A percentile compares a stretch with the other conserved stretches of the same genome.
phyloP scores from a whole-genome alignment of 2,888 invertebrate species.

The Macrophya annulata region DNA sequence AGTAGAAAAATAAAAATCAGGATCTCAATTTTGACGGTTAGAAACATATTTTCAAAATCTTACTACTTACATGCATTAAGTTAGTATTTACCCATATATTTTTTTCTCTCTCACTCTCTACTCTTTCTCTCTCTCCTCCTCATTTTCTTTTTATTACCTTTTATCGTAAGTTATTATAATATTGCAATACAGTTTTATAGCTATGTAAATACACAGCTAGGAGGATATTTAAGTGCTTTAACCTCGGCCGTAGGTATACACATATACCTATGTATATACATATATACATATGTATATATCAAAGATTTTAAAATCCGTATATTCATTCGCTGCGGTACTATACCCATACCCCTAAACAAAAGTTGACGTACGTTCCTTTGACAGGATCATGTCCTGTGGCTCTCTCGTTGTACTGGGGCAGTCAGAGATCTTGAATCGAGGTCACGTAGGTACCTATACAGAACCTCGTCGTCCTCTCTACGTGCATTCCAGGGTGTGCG shows the following conservation, averaged over 20 bases:
- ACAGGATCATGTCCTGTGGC: slow-evolving; percentile 50
- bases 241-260: background rate
- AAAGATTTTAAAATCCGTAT: background rate
- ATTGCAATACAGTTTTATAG: slow-evolving; percentile 10
- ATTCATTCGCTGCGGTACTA: background rate
- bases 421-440: slow-evolving; percentile 57
- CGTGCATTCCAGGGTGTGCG: slow-evolving; percentile 62
- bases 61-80: background rate
- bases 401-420: slow-evolving; percentile 44
- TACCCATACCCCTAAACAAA: background rate
- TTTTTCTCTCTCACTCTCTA: background rate
- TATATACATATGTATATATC: background rate
- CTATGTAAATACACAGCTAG: slow-evolving; percentile 10
- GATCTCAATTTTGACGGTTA: background rate
- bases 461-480: slow-evolving; percentile 33
- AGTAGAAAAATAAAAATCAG: background rate
- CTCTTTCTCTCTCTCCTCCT: background rate
- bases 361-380: slow-evolving; percentile 47
- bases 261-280: too few species aligned
- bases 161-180: slow-evolving; percentile 5
- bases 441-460: slow-evolving; percentile 61
- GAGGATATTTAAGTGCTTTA: slow-evolving; percentile 9
- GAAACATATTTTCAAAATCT: background rate
- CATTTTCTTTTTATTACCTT: background rate
- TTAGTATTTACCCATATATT: slow-evolving; percentile 10